Conservation (phyloP, 2,113 vertebrate species). For the Chionomys nivalis region DNA sequence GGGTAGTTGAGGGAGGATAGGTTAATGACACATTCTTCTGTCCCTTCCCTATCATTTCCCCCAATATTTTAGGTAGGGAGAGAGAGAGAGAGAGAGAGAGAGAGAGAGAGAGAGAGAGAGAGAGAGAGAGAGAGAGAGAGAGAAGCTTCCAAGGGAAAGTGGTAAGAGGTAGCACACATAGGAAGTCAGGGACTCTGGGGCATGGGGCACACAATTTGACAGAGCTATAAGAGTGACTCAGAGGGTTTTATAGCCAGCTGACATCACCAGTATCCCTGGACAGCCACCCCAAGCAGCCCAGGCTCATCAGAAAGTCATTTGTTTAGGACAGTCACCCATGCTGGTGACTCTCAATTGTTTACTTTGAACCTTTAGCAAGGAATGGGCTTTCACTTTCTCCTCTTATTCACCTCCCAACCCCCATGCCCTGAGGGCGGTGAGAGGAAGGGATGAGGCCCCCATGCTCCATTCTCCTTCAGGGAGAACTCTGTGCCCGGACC, state of each 20-base stretch:
- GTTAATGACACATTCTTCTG: not conserved
- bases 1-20: not conserved
- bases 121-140: not conserved
- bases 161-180: not conserved
- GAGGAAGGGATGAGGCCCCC: not conserved
- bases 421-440: not conserved
- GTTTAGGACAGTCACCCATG: not conserved
- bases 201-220: not conserved
- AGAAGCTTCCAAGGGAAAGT: not conserved
- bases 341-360: not conserved
- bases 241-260: not conserved
- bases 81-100: too few relatives aligned
- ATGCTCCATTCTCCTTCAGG: not conserved
- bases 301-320: not conserved
- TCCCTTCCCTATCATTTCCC: not conserved
- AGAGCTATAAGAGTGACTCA: not conserved
- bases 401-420: not conserved
- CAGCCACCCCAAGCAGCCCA: not conserved
- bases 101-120: not conserved
- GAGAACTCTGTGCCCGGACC: constrained; percentile 20
- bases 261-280: not conserved
- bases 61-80: not conserved
- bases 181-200: not conserved
- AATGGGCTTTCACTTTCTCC: not conserved
- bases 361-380: not conserved